phyloP scores from a whole-genome alignment of 30 jellyfish, hydroid and myxozoan species.

The Hydra vulgaris region DNA sequence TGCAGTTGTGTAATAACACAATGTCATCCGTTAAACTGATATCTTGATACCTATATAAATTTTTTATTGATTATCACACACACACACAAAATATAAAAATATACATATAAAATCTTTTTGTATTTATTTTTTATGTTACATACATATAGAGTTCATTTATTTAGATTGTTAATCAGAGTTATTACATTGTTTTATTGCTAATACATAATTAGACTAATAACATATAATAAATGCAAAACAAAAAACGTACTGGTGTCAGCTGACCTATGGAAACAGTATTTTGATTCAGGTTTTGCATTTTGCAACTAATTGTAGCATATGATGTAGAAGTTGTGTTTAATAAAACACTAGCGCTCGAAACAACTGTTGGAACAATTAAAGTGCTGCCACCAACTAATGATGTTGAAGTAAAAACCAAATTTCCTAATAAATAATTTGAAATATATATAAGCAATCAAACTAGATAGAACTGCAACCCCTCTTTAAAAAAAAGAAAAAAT shows the following conservation, averaged over 20 bases:
- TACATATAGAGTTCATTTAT: too few species aligned
- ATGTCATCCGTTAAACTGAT: too few species aligned
- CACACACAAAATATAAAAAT: too few species aligned
- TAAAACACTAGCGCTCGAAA: neutral
- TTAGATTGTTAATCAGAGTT: too few species aligned
- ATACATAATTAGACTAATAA: neutral
- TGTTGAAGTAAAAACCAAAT: conserved; percentile 33
- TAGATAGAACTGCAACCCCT: neutral
- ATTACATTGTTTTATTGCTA: neutral
- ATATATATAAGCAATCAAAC: neutral
- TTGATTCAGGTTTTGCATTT: conserved; percentile 28
- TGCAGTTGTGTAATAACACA: too few species aligned
- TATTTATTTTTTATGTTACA: too few species aligned
- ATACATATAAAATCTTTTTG: too few species aligned
- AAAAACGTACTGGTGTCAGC: neutral
- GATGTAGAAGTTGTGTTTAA: conserved; percentile 58
- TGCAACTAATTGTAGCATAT: conserved; percentile 51
- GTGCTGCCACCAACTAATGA: conserved; percentile 27
- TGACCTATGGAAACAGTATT: neutral
- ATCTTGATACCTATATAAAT: too few species aligned
- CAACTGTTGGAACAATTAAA: conserved; percentile 38
- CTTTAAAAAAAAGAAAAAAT: too few species aligned
- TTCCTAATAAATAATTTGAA: conserved; percentile 8
- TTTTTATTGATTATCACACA: too few species aligned
- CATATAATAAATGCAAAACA: neutral